Conservation (phyloP, 2,888 invertebrate genomes). For the Orthosia gothica region DNA sequence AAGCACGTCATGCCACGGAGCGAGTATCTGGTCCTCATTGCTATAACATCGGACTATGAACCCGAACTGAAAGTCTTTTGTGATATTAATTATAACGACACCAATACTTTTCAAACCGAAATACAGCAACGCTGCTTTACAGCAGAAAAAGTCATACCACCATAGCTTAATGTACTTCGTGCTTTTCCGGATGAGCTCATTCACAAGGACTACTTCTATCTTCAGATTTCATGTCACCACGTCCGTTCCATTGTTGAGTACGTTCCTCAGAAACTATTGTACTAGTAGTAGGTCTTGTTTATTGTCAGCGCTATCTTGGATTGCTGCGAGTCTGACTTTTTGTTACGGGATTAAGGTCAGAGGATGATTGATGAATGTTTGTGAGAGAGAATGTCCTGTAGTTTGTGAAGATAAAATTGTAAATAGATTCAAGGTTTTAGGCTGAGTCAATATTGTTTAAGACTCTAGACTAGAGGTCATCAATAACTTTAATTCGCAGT, state of each 20-base stretch:
- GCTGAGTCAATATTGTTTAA: neutral
- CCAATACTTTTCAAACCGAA: no score
- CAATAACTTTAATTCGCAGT: no score
- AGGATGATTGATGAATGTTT: conserved; percentile 42
- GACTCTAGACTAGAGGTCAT: no score
- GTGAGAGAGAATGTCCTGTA: neutral
- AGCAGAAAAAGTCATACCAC: neutral
- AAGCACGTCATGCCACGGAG: no score
- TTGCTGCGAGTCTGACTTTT: conserved; percentile 30
- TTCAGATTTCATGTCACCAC: conserved; percentile 1
- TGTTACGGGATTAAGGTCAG: conserved; percentile 35
- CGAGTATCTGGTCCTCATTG: no score
- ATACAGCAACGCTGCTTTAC: neutral
- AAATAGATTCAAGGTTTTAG: neutral
- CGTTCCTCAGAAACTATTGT: conserved; percentile 20
- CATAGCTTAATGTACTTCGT: no score
- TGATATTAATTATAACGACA: no score
- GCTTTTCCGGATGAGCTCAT: neutral
- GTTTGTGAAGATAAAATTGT: neutral
- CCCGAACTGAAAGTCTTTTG: no score
- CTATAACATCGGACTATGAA: no score
- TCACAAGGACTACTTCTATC: neutral
- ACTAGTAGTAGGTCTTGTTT: conserved; percentile 3
- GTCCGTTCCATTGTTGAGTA: conserved; percentile 14
- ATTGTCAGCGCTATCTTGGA: conserved; percentile 36